Percentiles rank a stretch among this genome's conserved stretches.
These are phyloP conservation scores for Drosophila monieri DNA, from an alignment of 2,888 invertebrate species.

Conservation along the genomic window DNA sequence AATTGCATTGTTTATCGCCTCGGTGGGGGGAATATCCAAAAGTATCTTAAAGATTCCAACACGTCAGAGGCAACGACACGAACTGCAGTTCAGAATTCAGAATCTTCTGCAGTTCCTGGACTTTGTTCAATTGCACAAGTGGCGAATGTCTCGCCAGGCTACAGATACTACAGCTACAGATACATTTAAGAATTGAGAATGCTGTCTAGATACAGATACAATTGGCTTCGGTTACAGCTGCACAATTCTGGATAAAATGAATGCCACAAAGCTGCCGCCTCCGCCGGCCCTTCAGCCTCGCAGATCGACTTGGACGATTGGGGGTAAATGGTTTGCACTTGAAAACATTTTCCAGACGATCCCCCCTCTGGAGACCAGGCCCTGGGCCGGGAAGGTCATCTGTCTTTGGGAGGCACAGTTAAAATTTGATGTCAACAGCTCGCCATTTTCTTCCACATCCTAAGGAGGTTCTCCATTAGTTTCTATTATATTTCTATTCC, in stretches of 20 bases:
- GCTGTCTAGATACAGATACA: conserved; percentile 43
- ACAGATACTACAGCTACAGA: conserved; percentile 9
- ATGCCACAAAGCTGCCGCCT: conserved; percentile 48
- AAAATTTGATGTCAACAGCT: conserved; percentile 75
- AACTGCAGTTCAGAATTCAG: conserved; percentile 15
- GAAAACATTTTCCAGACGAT: conserved; percentile 40
- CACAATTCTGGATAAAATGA: conserved; percentile 76
- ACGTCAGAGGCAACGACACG: conserved; percentile 35
- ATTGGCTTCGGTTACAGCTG: conserved; percentile 78
- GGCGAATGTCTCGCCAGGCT: conserved; percentile 49
- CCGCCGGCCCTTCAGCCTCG: conserved; percentile 21
- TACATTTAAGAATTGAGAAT: conserved; percentile 10
- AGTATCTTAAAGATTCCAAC: conserved; percentile 30
- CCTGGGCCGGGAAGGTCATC: conserved; percentile 19
- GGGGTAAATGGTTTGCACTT: conserved; percentile 57
- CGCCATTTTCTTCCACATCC: not conserved
- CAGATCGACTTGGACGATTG: conserved; percentile 38
- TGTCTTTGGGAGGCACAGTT: conserved; percentile 56
- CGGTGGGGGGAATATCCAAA: conserved; percentile 10
- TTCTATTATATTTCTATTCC: no score
- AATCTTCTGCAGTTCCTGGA: conserved; percentile 48
- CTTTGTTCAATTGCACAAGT: conserved; percentile 74
- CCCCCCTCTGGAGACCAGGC: no score
- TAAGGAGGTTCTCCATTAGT: no score
- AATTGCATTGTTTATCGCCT: conserved; percentile 38